Evolutionary conservation across 92 coral and sea anemone species (phyloP).

Genomic region (Paragorgia papillata): DNA sequence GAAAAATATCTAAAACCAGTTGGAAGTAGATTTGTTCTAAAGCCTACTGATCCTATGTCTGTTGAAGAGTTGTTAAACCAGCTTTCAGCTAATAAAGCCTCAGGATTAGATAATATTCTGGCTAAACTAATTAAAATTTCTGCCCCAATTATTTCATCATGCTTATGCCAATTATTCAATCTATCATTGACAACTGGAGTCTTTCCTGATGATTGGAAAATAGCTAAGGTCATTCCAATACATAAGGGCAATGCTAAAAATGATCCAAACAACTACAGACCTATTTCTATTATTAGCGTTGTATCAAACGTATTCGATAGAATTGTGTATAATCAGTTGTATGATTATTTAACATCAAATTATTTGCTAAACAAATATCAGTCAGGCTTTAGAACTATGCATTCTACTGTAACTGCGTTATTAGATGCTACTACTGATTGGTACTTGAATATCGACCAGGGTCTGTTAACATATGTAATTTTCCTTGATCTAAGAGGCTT

Average conservation of each 20-base stretch:
- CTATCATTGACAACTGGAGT: not conserved
- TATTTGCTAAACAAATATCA: not conserved
- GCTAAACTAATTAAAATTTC: slow-evolving; percentile 10
- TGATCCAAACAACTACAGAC: not conserved
- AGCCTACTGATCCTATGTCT: slow-evolving; percentile 8
- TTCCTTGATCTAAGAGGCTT: slow-evolving; percentile 5
- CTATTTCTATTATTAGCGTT: not conserved
- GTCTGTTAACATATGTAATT: not conserved
- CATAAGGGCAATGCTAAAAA: not conserved
- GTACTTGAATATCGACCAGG: not conserved
- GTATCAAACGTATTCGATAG: not conserved
- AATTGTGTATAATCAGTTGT: not conserved
- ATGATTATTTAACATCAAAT: not conserved
- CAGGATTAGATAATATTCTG: slow-evolving; percentile 16
- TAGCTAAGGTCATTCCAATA: slow-evolving; percentile 10
- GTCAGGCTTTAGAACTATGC: not conserved
- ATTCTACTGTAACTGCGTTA: not conserved
- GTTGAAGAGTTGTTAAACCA: not conserved
- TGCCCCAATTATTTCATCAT: slow-evolving; percentile 11
- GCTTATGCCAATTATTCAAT: slow-evolving; percentile 2
- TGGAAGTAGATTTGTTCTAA: slow-evolving; percentile 1
- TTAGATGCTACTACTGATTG: not conserved
- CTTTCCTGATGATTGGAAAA: slow-evolving; percentile 19
- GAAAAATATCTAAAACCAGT: slow-evolving; percentile 18
- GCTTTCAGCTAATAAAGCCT: slow-evolving; percentile 4